Base-by-base conservation (phyloP, 1,140 invertebrate species). In the Danaus melanippus region DNA sequence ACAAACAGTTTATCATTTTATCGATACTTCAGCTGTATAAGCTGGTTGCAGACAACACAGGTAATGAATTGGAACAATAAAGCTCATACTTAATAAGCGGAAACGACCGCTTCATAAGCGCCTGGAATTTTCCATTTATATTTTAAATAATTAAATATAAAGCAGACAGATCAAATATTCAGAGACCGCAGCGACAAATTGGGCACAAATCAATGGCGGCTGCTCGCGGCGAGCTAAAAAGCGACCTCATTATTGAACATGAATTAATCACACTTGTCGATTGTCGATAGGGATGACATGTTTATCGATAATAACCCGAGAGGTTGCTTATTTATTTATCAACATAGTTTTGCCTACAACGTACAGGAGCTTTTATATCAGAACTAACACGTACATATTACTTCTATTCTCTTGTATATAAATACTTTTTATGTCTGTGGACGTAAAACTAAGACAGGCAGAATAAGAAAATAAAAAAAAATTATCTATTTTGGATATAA, bases 241-340 rank as follows among this genome's bases (percentile, higher is more conserved):
- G 64, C 75, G 64, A 77, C 77, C 76, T 85, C 74, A 83, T 80
- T 82, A 83, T 72, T 64, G 69, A 61, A 69, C 69, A 79, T 85
- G 71, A 82, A 85, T 85, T 85, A 85, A 80, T 82, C 74, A 82
- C 75, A 74, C 69, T 75, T 71, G 75, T 69, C 71, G 69, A 75
- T 71, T 67, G 64, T 63, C 53, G 46, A 0, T 73, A 77, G 75
- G 67, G 71, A 55, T 64, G 71, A 10, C 40, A 12, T 9, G 5
- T 39, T 1, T 49, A 32, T 32, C 21, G 21, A 32, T 32, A 32
- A 32, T 32, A 32, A 32, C 6, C 2, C 4, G 7, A 32, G 21
- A 32, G 7, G 21, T 0, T 32, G 21, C 2, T 21, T 21, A 21
- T 5, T 21, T 21, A 21, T 21, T 21, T 21, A 7, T 3, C 2